These are phyloP conservation scores for Epistrophe eligans DNA, from an alignment of 2,888 invertebrate genomes.

Conservation along the genomic window DNA sequence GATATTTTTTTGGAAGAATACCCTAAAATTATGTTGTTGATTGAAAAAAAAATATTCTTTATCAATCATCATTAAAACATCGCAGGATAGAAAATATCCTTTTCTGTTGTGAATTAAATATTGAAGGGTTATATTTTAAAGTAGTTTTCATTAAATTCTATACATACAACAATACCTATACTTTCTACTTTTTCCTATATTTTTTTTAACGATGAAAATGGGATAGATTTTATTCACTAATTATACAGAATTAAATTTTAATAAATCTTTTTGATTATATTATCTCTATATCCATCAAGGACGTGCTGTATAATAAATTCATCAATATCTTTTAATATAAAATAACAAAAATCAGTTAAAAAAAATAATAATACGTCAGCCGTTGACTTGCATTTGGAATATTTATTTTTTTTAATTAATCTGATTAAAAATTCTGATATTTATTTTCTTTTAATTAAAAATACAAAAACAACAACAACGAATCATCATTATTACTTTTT, in stretches of 20 bases:
- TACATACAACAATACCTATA: too few species aligned
- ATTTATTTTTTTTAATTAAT: slow-evolving; percentile 1
- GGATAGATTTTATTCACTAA: background rate
- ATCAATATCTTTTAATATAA: background rate
- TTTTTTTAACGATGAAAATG: background rate
- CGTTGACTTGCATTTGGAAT: background rate
- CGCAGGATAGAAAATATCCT: background rate
- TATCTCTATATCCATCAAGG: background rate
- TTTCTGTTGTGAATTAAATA: background rate
- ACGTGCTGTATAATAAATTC: background rate
- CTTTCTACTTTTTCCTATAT: too few species aligned
- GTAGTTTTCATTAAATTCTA: too few species aligned
- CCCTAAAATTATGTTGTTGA: background rate
- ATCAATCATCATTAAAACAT: background rate
- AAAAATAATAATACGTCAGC: background rate
- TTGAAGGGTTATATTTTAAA: too few species aligned
- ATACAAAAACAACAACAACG: background rate
- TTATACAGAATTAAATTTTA: background rate
- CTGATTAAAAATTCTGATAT: background rate
- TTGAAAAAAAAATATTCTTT: background rate
- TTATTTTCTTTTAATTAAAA: slow-evolving; percentile 18
- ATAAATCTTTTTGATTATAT: background rate
- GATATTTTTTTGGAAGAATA: background rate
- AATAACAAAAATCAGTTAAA: background rate
- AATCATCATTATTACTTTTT: background rate